These are phyloP conservation scores for Ceratosolen solmsi DNA, from an alignment of 1,140 invertebrate species.

Conservation along the genomic window DNA sequence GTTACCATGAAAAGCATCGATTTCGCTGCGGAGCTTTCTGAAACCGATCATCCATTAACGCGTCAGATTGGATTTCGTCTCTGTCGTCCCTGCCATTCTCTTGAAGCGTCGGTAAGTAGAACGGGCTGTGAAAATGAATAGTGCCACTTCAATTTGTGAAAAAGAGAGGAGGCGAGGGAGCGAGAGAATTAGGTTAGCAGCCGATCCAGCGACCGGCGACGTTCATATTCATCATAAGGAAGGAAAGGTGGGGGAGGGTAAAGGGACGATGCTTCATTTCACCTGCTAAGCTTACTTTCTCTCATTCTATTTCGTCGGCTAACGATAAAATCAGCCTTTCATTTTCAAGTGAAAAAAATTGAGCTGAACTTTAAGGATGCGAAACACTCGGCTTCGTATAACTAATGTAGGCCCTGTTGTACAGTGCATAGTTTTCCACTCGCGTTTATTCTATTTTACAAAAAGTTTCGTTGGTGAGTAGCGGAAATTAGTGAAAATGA, in stretches of 20 bases:
- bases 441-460: no score
- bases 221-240: conserved; percentile 19
- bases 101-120: background rate
- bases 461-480: no score
- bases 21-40: conserved; percentile 37
- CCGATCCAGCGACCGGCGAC: background rate
- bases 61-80: conserved; percentile 45
- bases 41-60: conserved; percentile 49
- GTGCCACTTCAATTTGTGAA: conserved; percentile 25
- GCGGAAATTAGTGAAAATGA: no score
- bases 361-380: no score
- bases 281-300: no score
- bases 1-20: conserved; percentile 21
- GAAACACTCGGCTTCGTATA: no score
- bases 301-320: no score
- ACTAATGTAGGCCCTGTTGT: no score
- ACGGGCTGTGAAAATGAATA: conserved; percentile 17
- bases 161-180: background rate
- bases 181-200: background rate
- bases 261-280: background rate
- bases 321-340: no score
- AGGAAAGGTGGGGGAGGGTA: no score
- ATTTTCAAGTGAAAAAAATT: no score
- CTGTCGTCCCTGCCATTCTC: conserved; percentile 22
- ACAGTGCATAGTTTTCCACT: no score